Conservation (phyloP, 2,797 vertebrate species). For the Sebastes hubbsi region DNA sequence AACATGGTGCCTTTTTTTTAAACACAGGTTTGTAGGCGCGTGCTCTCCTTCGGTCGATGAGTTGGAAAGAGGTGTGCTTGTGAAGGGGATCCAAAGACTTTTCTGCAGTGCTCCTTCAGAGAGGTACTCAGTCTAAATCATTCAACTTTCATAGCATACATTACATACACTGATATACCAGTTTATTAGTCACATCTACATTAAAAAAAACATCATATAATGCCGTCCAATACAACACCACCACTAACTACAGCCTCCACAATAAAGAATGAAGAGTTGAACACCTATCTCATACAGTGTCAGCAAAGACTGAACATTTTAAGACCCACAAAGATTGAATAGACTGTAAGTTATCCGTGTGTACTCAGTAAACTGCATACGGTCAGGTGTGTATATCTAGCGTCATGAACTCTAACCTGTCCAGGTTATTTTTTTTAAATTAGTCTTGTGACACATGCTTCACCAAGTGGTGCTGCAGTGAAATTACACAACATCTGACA, state of each 20-base stretch:
- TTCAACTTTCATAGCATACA: neutral
- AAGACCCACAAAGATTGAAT: neutral
- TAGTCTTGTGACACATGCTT: neutral
- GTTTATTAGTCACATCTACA: neutral
- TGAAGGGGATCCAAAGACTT: slow-evolving; percentile 62
- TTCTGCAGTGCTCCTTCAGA: slow-evolving; percentile 46
- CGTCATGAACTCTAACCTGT: neutral
- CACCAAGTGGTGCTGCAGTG: neutral
- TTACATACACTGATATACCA: neutral
- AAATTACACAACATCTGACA: neutral
- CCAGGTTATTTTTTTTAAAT: neutral
- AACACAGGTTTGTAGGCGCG: slow-evolving; percentile 72
- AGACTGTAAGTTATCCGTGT: neutral
- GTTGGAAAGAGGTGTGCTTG: slow-evolving; percentile 59
- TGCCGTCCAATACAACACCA: neutral
- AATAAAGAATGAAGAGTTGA: neutral
- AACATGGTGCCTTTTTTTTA: neutral
- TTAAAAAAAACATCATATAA: neutral
- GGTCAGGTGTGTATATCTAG: too few species aligned
- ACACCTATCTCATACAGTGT: neutral
- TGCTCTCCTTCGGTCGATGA: slow-evolving; percentile 52
- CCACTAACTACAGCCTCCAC: neutral
- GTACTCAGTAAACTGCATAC: too few species aligned
- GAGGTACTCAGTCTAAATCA: slow-evolving; percentile 16
- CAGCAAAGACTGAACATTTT: neutral